phyloP scores from a whole-genome alignment of 2,888 invertebrate species.

The Pachydiplax longipennis region DNA sequence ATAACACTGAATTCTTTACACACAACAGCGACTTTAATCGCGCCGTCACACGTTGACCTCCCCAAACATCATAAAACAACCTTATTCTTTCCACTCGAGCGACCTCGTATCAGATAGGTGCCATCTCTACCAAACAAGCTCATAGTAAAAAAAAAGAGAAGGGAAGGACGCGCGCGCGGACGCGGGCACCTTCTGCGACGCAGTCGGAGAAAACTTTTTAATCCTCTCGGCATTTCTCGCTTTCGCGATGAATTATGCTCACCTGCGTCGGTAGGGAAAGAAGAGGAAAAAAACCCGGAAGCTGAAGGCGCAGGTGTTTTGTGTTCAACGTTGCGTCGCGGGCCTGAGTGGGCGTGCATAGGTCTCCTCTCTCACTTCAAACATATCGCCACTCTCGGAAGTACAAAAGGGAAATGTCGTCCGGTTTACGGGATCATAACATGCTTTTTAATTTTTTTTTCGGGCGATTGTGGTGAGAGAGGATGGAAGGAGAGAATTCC shows the following conservation, averaged over 20 bases:
- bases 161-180: background rate
- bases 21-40: background rate
- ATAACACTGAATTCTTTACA: background rate
- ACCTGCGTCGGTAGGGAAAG: background rate
- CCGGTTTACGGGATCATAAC: background rate
- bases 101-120: slow-evolving; percentile 8
- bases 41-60: background rate
- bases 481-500: background rate
- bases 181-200: background rate
- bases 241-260: slow-evolving; percentile 36
- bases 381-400: slow-evolving; percentile 5
- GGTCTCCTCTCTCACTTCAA: background rate
- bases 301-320: slow-evolving; percentile 30
- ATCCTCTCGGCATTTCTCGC: slow-evolving; percentile 13
- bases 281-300: background rate
- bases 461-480: background rate
- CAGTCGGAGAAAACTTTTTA: background rate
- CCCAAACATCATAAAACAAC: background rate
- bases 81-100: background rate
- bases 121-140: background rate
- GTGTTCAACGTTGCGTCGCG: slow-evolving; percentile 32
- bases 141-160: background rate
- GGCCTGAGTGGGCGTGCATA: slow-evolving; percentile 18
- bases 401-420: slow-evolving; percentile 27
- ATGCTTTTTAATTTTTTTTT: slow-evolving; percentile 1